Percentiles rank a stretch among this genome's conserved stretches.
phyloP scores from a whole-genome alignment of 1,140 invertebrate species.

The Orchestia grillus region DNA sequence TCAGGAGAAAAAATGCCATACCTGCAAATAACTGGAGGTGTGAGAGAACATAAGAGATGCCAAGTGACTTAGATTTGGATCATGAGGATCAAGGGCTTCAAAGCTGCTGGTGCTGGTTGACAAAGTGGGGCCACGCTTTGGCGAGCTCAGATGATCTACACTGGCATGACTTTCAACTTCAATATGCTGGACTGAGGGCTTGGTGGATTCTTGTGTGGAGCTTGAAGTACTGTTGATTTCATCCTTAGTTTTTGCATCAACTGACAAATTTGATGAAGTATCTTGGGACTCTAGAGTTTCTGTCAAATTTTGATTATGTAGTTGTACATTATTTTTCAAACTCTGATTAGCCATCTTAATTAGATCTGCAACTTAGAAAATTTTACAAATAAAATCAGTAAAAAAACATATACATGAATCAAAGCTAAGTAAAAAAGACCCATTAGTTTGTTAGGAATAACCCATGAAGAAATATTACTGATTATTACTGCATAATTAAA shows the following conservation, averaged over 20 bases:
- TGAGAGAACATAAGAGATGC: constrained; percentile 86
- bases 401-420: background rate
- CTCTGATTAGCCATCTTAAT: background rate
- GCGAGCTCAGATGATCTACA: constrained; percentile 61
- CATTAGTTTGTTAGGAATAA: no score
- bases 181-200: background rate
- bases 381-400: background rate
- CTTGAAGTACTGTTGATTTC: background rate
- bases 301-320: background rate
- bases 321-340: background rate
- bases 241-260: background rate
- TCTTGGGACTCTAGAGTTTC: background rate
- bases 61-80: constrained; percentile 87
- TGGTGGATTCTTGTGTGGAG: background rate
- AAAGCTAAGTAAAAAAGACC: no score
- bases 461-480: no score
- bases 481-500: no score
- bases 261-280: background rate
- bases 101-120: constrained; percentile 86
- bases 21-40: constrained; percentile 66
- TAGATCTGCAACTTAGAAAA: background rate
- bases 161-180: background rate
- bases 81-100: constrained; percentile 86
- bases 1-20: constrained; percentile 9
- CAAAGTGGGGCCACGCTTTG: constrained; percentile 77